These are phyloP conservation scores for Rhopalosiphum nymphaeae DNA, from an alignment of 2,888 invertebrate genomes.

Conservation along the genomic window DNA sequence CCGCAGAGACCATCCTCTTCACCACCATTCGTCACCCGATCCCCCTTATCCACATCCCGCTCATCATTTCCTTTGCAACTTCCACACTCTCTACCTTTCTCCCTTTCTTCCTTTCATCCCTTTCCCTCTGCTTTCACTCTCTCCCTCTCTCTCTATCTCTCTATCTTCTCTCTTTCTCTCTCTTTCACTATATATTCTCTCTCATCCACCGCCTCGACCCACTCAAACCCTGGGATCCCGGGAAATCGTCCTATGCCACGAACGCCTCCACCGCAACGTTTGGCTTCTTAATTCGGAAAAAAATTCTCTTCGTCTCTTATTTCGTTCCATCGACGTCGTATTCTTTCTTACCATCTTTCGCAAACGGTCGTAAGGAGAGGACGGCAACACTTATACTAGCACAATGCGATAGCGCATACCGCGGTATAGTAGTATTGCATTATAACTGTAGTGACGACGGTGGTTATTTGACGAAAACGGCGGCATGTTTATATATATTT, in stretches of 20 bases:
- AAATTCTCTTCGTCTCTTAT: background rate
- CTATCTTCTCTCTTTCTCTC: background rate
- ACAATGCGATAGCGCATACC: background rate
- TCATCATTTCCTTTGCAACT: background rate
- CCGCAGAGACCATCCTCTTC: background rate
- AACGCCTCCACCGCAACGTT: background rate
- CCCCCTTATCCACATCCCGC: background rate
- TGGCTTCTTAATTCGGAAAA: conserved; percentile 31
- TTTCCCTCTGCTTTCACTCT: background rate
- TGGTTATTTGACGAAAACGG: background rate
- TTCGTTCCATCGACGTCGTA: background rate
- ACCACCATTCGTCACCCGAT: background rate
- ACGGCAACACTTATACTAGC: background rate
- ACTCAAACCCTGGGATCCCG: background rate
- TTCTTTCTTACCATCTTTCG: background rate
- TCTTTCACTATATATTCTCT: background rate
- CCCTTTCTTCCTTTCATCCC: background rate
- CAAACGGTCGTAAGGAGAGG: background rate
- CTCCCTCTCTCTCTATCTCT: background rate
- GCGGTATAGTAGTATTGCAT: background rate
- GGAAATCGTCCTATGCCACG: conserved; percentile 11
- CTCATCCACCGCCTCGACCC: background rate
- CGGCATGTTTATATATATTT: background rate
- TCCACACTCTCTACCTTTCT: background rate
- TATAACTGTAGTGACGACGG: background rate